Conservation (phyloP, 2,888 invertebrate species). For the Sclerodermus sp. region DNA sequence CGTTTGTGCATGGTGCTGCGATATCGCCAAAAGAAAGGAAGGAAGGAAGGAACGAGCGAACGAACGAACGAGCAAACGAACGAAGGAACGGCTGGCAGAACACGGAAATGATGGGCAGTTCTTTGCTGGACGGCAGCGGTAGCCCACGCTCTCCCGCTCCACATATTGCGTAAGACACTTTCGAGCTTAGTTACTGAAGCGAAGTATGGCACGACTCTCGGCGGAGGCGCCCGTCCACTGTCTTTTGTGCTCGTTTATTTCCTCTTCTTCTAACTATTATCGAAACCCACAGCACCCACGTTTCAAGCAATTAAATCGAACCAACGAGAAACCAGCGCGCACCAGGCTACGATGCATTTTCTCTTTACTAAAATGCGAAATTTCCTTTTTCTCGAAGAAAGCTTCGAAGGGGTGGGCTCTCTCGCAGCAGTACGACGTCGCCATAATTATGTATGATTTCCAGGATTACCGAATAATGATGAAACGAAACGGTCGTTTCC, state of each 20-base stretch:
- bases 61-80: no score
- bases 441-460: no score
- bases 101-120: conserved; percentile 50
- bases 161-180: conserved; percentile 49
- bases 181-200: conserved; percentile 36
- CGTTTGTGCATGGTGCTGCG: conserved; percentile 13
- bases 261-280: not conserved
- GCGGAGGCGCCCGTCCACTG: conserved; percentile 7
- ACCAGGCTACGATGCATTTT: no score
- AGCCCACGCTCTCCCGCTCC: conserved; percentile 39
- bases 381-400: no score
- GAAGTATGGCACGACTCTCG: conserved; percentile 17
- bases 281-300: no score
- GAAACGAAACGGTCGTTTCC: no score
- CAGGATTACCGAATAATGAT: no score
- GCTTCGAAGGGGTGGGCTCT: no score
- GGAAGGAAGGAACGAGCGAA: conserved; percentile 46
- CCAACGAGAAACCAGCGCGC: no score
- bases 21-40: conserved; percentile 10
- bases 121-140: conserved; percentile 20
- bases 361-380: no score
- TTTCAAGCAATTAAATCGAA: no score
- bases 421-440: no score
- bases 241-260: conserved; percentile 10
- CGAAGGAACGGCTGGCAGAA: conserved; percentile 30